Evolutionary conservation across 2,888 invertebrate species (phyloP).

Genomic region (Stenodema calcarata): DNA sequence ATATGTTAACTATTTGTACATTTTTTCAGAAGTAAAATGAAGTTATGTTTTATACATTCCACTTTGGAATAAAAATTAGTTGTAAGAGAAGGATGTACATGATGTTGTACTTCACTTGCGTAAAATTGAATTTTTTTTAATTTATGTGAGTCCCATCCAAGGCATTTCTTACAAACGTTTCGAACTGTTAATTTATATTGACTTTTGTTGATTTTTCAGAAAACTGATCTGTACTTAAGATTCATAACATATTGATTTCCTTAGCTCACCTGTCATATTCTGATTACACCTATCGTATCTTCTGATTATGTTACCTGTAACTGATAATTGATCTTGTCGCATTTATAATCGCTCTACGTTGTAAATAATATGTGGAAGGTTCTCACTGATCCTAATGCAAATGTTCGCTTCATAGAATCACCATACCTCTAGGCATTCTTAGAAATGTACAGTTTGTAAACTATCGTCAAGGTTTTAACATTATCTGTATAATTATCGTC

Average conservation of each 20-base stretch:
- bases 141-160: slow-evolving; percentile 40
- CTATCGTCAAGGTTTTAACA: too few species aligned
- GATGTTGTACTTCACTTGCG: slow-evolving; percentile 27
- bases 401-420: background rate
- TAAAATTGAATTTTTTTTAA: slow-evolving; percentile 10
- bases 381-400: background rate
- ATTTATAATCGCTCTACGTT: background rate
- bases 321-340: background rate
- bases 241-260: background rate
- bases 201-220: background rate
- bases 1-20: slow-evolving; percentile 49
- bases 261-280: background rate
- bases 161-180: slow-evolving; percentile 13
- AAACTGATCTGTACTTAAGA: background rate
- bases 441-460: too few species aligned
- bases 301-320: background rate
- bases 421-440: too few species aligned
- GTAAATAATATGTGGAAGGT: background rate
- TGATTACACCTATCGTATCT: background rate
- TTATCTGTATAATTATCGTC: background rate
- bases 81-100: slow-evolving; percentile 16
- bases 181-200: background rate
- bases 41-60: slow-evolving; percentile 51
- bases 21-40: slow-evolving; percentile 47
- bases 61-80: slow-evolving; percentile 45